Evolutionary conservation across 2,113 vertebrate species (phyloP).

Genomic region (Oxyura jamaicensis): DNA sequence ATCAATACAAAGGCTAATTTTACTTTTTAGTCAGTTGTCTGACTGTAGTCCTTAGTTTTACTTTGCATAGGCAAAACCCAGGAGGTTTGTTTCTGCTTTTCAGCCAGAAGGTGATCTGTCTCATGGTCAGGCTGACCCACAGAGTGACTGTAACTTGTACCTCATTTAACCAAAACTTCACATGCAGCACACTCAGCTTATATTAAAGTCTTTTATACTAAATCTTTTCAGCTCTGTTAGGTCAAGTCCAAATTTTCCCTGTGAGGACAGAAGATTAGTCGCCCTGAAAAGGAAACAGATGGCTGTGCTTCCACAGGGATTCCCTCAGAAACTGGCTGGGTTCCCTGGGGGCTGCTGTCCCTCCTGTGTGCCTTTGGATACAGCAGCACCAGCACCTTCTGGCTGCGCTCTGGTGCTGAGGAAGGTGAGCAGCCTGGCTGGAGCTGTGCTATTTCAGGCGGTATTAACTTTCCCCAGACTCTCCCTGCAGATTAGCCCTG

Average conservation of each 20-base stretch:
- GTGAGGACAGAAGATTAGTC: not conserved
- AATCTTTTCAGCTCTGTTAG: not conserved
- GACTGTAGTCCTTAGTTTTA: not conserved
- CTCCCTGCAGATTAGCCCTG: not conserved
- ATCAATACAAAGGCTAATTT: not conserved
- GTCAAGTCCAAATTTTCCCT: not conserved
- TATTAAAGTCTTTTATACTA: not conserved
- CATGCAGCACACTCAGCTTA: fast-evolving
- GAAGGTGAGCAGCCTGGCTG: not conserved
- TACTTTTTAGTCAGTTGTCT: not conserved
- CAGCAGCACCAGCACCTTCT: not conserved
- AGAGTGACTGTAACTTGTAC: not conserved
- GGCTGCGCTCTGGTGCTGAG: not conserved
- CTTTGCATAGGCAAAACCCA: not conserved
- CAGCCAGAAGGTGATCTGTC: not conserved
- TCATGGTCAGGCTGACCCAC: not conserved
- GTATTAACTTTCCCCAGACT: not conserved
- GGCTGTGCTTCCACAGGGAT: not conserved
- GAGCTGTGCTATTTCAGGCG: not conserved
- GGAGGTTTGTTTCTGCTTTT: not conserved
- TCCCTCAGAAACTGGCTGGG: not conserved
- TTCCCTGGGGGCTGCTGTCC: not conserved
- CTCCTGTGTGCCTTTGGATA: not conserved
- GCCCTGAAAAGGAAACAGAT: not conserved
- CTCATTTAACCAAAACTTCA: not conserved